A percentile compares a stretch with the other conserved stretches of the same genome.
phyloP scores from a whole-genome alignment of 1,140 invertebrate genomes.

The Camponotus vicinus region DNA sequence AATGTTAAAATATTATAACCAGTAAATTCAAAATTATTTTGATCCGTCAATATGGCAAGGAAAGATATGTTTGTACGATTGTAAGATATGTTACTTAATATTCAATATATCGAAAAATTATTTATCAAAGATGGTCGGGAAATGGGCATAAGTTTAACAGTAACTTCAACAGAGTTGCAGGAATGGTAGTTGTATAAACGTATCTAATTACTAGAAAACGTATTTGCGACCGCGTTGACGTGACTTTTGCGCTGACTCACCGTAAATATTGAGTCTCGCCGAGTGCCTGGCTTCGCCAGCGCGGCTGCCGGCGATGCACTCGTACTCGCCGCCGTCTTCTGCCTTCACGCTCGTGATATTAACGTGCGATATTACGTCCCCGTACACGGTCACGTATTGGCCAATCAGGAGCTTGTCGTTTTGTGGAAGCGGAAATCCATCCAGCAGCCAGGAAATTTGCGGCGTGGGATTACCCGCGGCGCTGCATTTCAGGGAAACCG shows the following conservation, averaged over 20 bases:
- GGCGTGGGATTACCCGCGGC: constrained; percentile 90
- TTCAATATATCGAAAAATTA: too few relatives aligned
- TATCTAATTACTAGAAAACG: constrained; percentile 36
- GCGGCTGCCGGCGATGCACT: constrained; percentile 89
- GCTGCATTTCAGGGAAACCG: constrained; percentile 88
- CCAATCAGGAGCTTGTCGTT: constrained; percentile 89
- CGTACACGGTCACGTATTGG: constrained; percentile 89
- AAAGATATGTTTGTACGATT: too few relatives aligned
- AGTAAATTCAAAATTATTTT: too few relatives aligned
- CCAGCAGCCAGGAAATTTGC: constrained; percentile 87
- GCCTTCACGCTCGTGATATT: constrained; percentile 90
- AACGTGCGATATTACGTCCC: constrained; percentile 91
- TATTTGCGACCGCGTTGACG: not conserved
- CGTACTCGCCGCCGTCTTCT: constrained; percentile 91
- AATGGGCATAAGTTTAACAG: not conserved
- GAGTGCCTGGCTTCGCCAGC: constrained; percentile 88
- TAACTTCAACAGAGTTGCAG: not conserved
- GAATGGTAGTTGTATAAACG: not conserved
- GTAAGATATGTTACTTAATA: too few relatives aligned
- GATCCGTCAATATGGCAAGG: too few relatives aligned
- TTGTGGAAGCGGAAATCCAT: constrained; percentile 87
- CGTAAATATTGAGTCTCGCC: constrained; percentile 90
- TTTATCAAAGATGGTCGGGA: not conserved
- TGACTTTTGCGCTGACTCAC: constrained; percentile 80
- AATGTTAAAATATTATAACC: too few relatives aligned